Base-by-base conservation (phyloP, 1,140 invertebrate species). In the Bursaphelenchus mucronatus region DNA sequence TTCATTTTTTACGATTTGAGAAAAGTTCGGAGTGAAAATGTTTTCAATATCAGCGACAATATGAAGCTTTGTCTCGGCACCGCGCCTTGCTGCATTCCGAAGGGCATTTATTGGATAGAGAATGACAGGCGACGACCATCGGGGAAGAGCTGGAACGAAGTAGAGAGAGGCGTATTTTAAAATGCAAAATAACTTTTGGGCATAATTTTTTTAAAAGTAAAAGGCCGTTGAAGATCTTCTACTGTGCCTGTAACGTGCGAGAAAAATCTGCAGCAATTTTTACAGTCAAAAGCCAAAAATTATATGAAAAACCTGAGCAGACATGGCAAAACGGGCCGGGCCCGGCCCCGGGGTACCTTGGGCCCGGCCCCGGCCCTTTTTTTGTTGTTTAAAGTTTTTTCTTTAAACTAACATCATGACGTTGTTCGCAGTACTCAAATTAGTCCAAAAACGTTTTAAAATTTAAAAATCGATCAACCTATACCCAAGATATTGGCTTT, bases 1-100 rank as follows among this genome's bases (percentile, higher is more conserved):
- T 30, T 50, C n/a, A 30, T 50, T 64, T 41, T 46, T n/a, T 0
- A 50, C 15, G 0, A 58, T 55, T 49, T 64, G 15, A 6, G 65
- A 9, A 68, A 67, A 67, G 8, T 45, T 47, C 0, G 5, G 11
- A 11, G 64, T 46, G 49, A 67, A 67, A 41, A 70, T 67, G 11
- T 70, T 67, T 51, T 67, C 66, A 15, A 67, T 68, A 41, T 67
- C 66, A 21, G 64, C 65, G 13, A 67, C 50, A 0, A 67, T 59
- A 30, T 69, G 65, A 7, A 67, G 39, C 15, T 17, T 39, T 0
- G 65, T 69, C 39, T 21, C 40, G 3, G 65, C 51, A 15, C 66
- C 66, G 1, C 65, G 41, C 10, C 66, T 39, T 11, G 66, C 66
- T 39, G 39, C 46, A 47, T 67, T 67, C 4, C 66, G 15, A 40